Conservation (phyloP, 1,140 invertebrate genomes). For the Lysiphlebus fabarum region DNA sequence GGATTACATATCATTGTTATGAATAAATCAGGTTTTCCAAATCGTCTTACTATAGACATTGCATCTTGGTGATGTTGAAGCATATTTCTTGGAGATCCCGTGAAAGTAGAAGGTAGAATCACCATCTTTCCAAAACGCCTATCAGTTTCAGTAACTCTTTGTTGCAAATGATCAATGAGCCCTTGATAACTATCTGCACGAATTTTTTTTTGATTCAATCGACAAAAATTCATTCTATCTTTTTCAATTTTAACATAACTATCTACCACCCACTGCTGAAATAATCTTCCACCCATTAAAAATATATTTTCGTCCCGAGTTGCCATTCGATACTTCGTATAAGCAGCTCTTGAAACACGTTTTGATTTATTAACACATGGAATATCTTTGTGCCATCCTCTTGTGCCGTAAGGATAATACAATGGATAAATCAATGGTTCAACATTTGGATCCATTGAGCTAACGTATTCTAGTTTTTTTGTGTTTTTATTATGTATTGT, state of each 20-base stretch:
- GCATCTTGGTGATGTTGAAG: slow-evolving; percentile 17
- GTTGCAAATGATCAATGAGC: slow-evolving; percentile 6
- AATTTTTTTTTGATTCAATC: slow-evolving; percentile 4
- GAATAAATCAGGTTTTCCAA: slow-evolving; percentile 45
- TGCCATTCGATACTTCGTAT: slow-evolving; percentile 19
- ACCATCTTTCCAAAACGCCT: slow-evolving; percentile 2
- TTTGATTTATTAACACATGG: slow-evolving; percentile 9
- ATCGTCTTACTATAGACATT: slow-evolving; percentile 48
- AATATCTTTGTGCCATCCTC: slow-evolving; percentile 20
- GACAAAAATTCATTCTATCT: slow-evolving; percentile 6
- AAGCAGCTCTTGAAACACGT: slow-evolving; percentile 18
- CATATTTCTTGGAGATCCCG: slow-evolving; percentile 11
- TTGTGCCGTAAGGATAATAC: slow-evolving; percentile 19
- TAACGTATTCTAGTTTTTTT: slow-evolving; percentile 13
- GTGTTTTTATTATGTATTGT: slow-evolving; percentile 21
- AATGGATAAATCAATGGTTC: slow-evolving; percentile 19
- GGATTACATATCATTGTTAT: slow-evolving; percentile 30
- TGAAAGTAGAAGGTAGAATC: slow-evolving; percentile 9
- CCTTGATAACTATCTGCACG: slow-evolving; percentile 12
- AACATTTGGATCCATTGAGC: slow-evolving; percentile 20
- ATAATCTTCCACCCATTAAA: neutral
- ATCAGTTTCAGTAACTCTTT: neutral
- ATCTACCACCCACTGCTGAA: slow-evolving; percentile 8
- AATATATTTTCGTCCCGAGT: slow-evolving; percentile 12
- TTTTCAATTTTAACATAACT: slow-evolving; percentile 12